These are phyloP conservation scores for Plestiodon gilberti DNA, from an alignment of 2,113 vertebrate genomes.

Conservation along the genomic window DNA sequence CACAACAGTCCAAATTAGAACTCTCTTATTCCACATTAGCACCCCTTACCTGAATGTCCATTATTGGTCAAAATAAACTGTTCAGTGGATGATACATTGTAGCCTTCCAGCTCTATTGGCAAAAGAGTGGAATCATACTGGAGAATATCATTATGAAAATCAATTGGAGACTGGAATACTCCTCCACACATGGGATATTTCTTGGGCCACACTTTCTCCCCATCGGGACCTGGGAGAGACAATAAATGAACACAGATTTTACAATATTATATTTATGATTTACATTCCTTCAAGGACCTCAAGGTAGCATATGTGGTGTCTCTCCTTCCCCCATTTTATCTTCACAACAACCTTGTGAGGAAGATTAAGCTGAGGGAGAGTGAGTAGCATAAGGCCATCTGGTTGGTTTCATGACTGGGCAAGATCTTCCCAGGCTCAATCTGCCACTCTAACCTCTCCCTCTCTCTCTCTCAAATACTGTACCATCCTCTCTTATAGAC, in stretches of 20 bases:
- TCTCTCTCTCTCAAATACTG: no score
- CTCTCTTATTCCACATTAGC: background rate
- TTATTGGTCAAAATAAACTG: constrained; percentile 89
- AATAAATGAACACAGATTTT: constrained; percentile 7
- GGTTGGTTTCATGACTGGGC: background rate
- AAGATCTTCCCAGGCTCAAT: no score
- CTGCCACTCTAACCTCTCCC: no score
- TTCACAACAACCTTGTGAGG: background rate
- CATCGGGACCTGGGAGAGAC: constrained; percentile 79
- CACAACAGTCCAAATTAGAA: no score
- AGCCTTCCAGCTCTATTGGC: constrained; percentile 86
- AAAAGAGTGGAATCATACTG: constrained; percentile 84
- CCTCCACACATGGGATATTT: constrained; percentile 89
- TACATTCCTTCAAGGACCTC: no score
- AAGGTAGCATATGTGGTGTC: no score
- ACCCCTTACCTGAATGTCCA: constrained; percentile 89
- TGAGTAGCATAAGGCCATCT: background rate
- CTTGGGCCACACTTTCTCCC: constrained; percentile 84
- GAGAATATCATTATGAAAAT: constrained; percentile 85
- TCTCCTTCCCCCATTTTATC: no score
- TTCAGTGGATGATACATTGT: constrained; percentile 78
- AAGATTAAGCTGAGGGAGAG: background rate
- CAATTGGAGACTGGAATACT: constrained; percentile 90
- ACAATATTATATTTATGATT: background rate
- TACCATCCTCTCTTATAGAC: no score